Evolutionary conservation across 2,888 invertebrate genomes (phyloP), one percentile per base, ranked within the genome.

Genomic region (Ametastegia equiseti): DNA sequence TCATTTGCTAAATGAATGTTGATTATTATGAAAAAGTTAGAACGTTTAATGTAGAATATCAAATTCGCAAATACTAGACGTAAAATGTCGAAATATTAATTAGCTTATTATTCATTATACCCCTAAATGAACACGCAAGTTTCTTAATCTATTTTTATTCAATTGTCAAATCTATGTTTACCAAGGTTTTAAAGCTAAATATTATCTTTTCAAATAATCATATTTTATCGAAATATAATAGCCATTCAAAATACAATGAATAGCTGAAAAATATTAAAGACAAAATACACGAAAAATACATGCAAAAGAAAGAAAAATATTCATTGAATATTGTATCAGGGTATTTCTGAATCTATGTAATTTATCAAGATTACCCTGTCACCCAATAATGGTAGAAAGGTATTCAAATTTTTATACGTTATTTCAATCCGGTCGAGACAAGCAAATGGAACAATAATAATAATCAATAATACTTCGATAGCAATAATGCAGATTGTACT

Each of bases 51-150:
- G n/a, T n/a, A n/a, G n/a, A 36, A 60, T 78, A 63, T 78, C 60
- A 63, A 78, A 78, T 60, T 78, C 45, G 78, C 78, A 60, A 57
- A 5, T 23, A 63, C 42, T 57, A 78, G 78, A 60, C 78, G 63
- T 78, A 57, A 63, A 42, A 78, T 78, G 45, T 78, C 36, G 78
- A 63, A 78, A 60, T 60, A 78, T 67, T 67, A n/a, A 83, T 83
- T 83, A 84, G 81, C 81, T 81, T 83, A 83, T 71, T 83, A 84
- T 83, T 86, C 82, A 81, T 86, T 88, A 88, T 82, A 86, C 88
- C 85, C 81, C 87, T 89, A 88, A 86, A 86, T 88, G 88, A 89
- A 89, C 88, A 89, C 88, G 87, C 86, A 88, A 80, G 78, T 81
- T 81, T 84, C 85, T 84, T 80, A 79, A 65, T 80, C 75, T 30